Conservation (phyloP, 1,140 invertebrate genomes). For the Megalopta genalis region DNA sequence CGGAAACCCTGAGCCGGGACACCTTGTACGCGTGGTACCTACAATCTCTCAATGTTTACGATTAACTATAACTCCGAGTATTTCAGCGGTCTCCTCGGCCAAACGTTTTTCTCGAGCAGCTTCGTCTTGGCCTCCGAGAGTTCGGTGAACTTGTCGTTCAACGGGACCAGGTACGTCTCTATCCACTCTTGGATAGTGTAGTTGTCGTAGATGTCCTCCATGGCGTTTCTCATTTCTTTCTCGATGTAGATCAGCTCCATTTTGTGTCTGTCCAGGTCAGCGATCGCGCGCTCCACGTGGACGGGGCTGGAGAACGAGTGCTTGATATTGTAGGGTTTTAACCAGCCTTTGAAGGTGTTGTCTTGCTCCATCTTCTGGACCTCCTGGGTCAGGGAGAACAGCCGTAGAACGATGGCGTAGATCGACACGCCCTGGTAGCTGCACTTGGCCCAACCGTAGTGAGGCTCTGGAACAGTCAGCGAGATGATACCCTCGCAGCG, state of each 20-base stretch:
- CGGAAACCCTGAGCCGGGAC: background rate
- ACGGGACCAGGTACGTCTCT: slow-evolving; percentile 83
- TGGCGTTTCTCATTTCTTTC: slow-evolving; percentile 83
- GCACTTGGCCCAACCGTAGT: slow-evolving; percentile 76
- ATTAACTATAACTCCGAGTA: slow-evolving; percentile 66
- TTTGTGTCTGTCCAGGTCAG: slow-evolving; percentile 84
- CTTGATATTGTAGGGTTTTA: slow-evolving; percentile 90
- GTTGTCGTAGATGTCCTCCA: slow-evolving; percentile 86
- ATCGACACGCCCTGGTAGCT: slow-evolving; percentile 69
- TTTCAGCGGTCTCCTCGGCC: slow-evolving; percentile 81
- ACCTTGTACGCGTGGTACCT: slow-evolving; percentile 3
- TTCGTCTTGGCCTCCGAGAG: slow-evolving; percentile 81
- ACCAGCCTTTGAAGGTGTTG: slow-evolving; percentile 83
- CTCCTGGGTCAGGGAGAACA: slow-evolving; percentile 70
- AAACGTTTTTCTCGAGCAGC: slow-evolving; percentile 79
- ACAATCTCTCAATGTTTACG: background rate
- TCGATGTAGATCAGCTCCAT: slow-evolving; percentile 83
- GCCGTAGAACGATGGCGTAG: slow-evolving; percentile 68
- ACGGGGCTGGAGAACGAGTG: slow-evolving; percentile 88
- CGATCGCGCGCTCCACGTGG: slow-evolving; percentile 85
- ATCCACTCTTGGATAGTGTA: slow-evolving; percentile 89
- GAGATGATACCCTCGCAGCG: slow-evolving; percentile 70
- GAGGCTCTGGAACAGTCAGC: slow-evolving; percentile 73
- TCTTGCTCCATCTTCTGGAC: slow-evolving; percentile 74
- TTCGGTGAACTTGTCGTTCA: slow-evolving; percentile 80